Evolutionary conservation across 2,888 invertebrate species (phyloP), one percentile per base, ranked within the genome.

Genomic region (Cataglyphis cursor): DNA sequence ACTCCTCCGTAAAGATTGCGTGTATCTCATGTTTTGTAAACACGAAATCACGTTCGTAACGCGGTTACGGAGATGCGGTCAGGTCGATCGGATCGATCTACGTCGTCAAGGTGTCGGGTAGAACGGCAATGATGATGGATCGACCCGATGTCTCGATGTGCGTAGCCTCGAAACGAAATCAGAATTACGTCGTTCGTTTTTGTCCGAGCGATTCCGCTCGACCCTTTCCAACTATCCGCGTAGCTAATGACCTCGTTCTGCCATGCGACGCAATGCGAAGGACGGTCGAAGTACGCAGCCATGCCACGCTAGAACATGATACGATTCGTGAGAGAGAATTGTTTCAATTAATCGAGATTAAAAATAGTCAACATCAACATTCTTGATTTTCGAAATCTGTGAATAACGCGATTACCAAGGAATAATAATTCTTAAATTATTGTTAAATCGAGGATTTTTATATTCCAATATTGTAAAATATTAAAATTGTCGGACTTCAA

Each of bases 221-320:
- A 88, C 82, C 89, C 87, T 82, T 86, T 84, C 86, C 85, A 78
- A 48, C 83, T 75, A 81, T 84, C 81, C 83, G 80, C 83, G 86
- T 86, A 88, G 68, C 83, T 85, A 89, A 90, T 85, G 90, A 89
- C 90, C 90, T 82, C 87, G 89, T 90, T 90, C 87, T 83, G 88
- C 70, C 81, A 74, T 82, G 61, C 81, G 78, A 81, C 83, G 81
- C 74, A 81, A 82, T 78, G 85, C 82, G 85, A 88, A 87, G 87
- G 74, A 78, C 68, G 85, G 41, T 61, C 83, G 84, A 82, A 85
- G 87, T 81, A 82, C 83, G 80, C 85, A 86, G 84, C 87, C 84
- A 89, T 85, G 82, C 72, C 74, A 87, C 66, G 82, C 85, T 80
- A 35, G 28, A 57, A 76, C n/a, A 38, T 35, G 28, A 1, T 8